Evolutionary conservation across 2,113 vertebrate species (phyloP), one percentile per base, ranked within the genome.

Genomic region (Procavia capensis): DNA sequence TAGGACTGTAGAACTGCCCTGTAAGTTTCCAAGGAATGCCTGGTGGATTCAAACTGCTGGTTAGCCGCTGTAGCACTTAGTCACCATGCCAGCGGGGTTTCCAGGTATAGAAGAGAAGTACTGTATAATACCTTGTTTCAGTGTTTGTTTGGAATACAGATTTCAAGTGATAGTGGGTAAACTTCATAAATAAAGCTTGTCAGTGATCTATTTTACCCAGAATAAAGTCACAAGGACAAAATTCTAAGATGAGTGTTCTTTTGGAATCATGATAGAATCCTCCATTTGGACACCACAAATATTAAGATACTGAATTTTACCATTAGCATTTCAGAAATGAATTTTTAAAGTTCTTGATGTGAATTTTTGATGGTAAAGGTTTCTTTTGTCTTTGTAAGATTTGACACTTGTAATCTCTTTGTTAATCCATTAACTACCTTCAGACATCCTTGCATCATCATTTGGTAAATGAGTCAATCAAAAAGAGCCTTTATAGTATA

Each of bases 281-380:
- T 88, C 91, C 59, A 39, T 66, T 95, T 92, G 66, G 50, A 78
- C 61, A 47, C 80, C 81, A 92, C 24, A 41, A 72, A n/a, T 88
- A 92, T 85, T 93, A 82, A 95, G 91, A 70, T 80, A 74, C 80
- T 91, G 54, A 64, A 47, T 94, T 94, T 94, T 88, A 90, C 34
- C 82, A 89, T 95, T 95, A 93, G 93, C 86, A 96, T 97, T 97
- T 96, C 74, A 97, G 83, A 96, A 96, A 89, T 95, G 88, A 94
- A 91, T 95, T 97, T 61, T 86, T 74, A 68, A 88, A 91, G 68
- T 86, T 94, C 76, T 95, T 80, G 63, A 81, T 92, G 63, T 64
- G 45, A 78, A 63, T 96, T 94, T 97, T 96, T 91, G 84, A 74
- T 92, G 81, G 43, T 83, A 20, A 96, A 74, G 76, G 0, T 88